Base-by-base conservation (phyloP, 1,140 invertebrate genomes). In the Lepidurus apus region DNA sequence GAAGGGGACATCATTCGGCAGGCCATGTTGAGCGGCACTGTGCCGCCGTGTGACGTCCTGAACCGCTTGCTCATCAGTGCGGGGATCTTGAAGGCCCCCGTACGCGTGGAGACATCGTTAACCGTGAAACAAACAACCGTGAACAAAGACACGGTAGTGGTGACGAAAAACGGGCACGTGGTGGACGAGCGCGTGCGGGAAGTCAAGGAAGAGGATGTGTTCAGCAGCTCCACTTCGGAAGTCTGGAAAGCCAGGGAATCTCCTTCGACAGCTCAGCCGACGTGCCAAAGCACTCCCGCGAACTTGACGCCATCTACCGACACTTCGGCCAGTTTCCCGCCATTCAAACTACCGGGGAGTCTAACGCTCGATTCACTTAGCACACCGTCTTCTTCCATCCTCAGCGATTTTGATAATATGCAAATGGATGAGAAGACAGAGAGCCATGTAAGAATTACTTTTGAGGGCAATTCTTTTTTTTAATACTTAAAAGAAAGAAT, bases 111-210 rank as follows among this genome's bases (percentile, higher is more conserved):
- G 84, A 92, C 91, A 17, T 90, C 89, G 53, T 84, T 93, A 77
- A 91, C 89, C 79, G 91, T 92, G 5, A 92, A 91, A 82, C 91
- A 91, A 7, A 90, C 90, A 43, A 88, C 91, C 24, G 89, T 91
- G 34, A 92, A 91, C 65, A 91, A 90, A 77, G 91, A 93, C 75
- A 82, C 82, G 8, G 76, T 83, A 82, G 90, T 91, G 81, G 89
- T 93, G 77, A 91, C 90, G 0, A 87, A 89, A 13, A 89, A 88
- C 77, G 91, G 91, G 5, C 88, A 89, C 81, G 86, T 93, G 45
- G 87, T 93, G 1, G 91, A 93, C 84, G 91, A 92, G 82, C 84
- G 91, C 6, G 90, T 89, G 77, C 87, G 90, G 45, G 91, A 93
- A 84, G 91, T 90, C 24, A 91, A 92, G 84, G 91, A 93, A 80